Evolutionary conservation across 2,113 vertebrate species (phyloP), one percentile per base, ranked within the genome.

Genomic region (Sylvia atricapilla): DNA sequence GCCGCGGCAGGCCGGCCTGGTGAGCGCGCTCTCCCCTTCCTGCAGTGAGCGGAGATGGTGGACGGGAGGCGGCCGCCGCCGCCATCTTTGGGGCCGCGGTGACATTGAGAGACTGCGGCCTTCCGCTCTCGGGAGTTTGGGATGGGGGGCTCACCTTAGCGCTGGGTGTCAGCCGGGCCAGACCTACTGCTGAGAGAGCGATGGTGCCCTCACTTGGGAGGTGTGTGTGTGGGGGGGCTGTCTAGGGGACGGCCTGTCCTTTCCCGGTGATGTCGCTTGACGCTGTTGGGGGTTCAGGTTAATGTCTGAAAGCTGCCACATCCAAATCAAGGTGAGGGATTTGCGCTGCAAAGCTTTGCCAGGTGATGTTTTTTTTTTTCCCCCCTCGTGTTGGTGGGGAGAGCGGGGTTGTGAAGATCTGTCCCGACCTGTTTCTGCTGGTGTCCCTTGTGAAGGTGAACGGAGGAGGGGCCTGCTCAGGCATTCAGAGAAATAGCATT

Each of bases 1-100:
- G 49, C 99, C 98, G 30, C 98, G 98, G 63, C 98, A 98, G 96
- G 98, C 98, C 33, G 98, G 98, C 82, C 94, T 99, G 97, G 99
- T 99, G 95, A 99, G 99, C 13, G 28, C 13, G 2, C 3, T n/a
- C 3, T 21, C 33, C 11, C 3, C 8, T 70, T 2, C 23, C 4
- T 17, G 4, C 13, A 11, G 50, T 35, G 14, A 18, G 28, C 1
- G 23, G 31, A 80, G 77, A 41, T 46, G n/a, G 4, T 16, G 16
- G 2, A 1, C 21, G 25, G 25, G 7, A 10, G 39, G 77, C 0
- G n/a, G 62, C 39, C 63, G 49, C 33, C 28, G 30, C 52, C 33
- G 68, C 52, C 69, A 25, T 80, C 55, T 87, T 55, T 70, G 20
- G 21, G 59, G 12, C 33, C 25, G 74, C 19, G 59, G 84, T 95